Conservation (phyloP, 2,113 vertebrate species). For the Thinocorus orbignyianus region DNA sequence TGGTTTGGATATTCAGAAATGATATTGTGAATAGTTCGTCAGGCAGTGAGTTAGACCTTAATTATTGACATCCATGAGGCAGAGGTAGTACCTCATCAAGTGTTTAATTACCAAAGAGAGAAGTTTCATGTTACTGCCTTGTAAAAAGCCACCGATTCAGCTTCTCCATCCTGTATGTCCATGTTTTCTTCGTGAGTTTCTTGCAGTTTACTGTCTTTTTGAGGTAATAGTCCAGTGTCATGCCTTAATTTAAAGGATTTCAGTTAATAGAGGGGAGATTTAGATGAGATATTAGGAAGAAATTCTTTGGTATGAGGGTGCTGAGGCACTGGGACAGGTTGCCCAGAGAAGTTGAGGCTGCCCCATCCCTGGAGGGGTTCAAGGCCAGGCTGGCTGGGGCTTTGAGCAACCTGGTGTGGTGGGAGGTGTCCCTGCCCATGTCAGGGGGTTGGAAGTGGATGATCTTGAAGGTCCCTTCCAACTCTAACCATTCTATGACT, state of each 20-base stretch:
- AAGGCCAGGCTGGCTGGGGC: too few species aligned
- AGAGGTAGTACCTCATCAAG: not conserved
- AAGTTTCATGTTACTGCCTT: not conserved
- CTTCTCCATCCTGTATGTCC: not conserved
- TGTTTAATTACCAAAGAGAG: not conserved
- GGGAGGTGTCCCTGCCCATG: too few species aligned
- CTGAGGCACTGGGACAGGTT: too few species aligned
- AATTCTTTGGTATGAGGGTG: too few species aligned
- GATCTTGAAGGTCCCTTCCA: too few species aligned
- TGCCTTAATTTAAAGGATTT: not conserved
- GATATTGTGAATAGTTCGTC: not conserved
- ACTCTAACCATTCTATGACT: too few species aligned
- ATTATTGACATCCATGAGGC: fast-evolving
- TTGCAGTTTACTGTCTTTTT: not conserved
- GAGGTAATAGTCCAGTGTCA: fast-evolving
- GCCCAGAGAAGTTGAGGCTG: too few species aligned
- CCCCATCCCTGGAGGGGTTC: too few species aligned
- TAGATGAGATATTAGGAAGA: too few species aligned
- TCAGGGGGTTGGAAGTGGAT: too few species aligned
- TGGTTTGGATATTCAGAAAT: not conserved
- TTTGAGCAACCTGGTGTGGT: too few species aligned
- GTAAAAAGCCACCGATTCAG: not conserved
- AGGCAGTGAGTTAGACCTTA: not conserved
- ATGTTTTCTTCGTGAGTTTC: not conserved
- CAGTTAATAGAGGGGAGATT: too few species aligned